Base-by-base conservation (phyloP, 2,113 vertebrate genomes). In the Dolichotis patagonum region DNA sequence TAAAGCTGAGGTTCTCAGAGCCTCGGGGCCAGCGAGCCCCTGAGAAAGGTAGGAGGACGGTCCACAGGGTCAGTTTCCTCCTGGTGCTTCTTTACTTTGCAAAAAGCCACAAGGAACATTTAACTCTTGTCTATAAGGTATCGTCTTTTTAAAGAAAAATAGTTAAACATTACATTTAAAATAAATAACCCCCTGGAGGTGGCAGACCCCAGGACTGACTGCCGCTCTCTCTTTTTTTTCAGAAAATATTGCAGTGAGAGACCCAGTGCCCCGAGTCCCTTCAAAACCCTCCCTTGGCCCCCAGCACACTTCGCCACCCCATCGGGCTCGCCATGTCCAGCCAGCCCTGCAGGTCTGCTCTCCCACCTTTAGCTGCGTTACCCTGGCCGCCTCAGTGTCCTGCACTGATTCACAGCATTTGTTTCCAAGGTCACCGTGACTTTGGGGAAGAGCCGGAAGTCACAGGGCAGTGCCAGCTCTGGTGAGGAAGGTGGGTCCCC, bases 1-100 rank as follows among this genome's bases (percentile, higher is more conserved):
- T 88, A 88, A 98, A 73, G 63, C 62, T 85, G 24, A 85, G 88
- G 94, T 94, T 98, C 97, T 96, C 92, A 95, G 92, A 94, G 90
- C 83, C 82, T 32, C 84, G 56, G 82, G 46, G 54, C 69, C 35
- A 46, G 63, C 35, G 85, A 67, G 85, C 62, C n/a, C 85, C 43
- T 84, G 24, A 17, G 67, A 84, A 91, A 41, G 13, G 83, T 28
- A 67, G 88, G 58, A 94, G 69, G 69, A 14, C 3, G n/a, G 30
- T 30, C 46, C 56, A n/a, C 46, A 49, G 46, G 46, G 46, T 38
- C 49, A 71, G 5, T 63, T 93, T 62, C 56, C 58, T 26, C 71
- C 90, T 30, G 62, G 5, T 19, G 67, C 75, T 60, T 91, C 94
- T 95, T 83, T 46, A 58, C 46, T 38, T 24, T 26, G 38, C 8